Evolutionary conservation across 2,113 vertebrate species (phyloP), one percentile per base, ranked within the genome.

Genomic region (Apteryx mantelli): DNA sequence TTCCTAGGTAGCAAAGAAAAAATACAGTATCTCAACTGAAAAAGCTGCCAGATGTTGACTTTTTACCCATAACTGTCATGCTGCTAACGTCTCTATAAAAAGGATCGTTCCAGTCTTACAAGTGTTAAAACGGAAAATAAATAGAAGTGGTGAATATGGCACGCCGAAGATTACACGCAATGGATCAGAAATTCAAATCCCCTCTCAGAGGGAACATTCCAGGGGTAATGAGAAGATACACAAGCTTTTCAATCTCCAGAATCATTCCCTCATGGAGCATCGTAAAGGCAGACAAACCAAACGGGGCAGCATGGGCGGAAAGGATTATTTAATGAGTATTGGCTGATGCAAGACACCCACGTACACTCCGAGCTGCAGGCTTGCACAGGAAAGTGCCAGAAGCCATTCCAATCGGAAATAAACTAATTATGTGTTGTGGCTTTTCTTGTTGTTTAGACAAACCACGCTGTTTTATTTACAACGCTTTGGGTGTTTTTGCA

Each of bases 251-350:
- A 87, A 90, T 95, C 88, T 95, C 92, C 70, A 34, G 22, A 63
- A 94, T 94, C 97, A 86, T 88, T 93, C 97, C 89, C 95, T 36
- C 87, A 2, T 53, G 95, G 58, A 77, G 36, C 80, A 55, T 86
- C 7, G n/a, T 15, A 2, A 13, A 86, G 93, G 85, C 82, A 93
- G 87, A 86, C 34, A 20, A 85, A 91, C 22, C 86, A 5, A 95
- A 38, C 0, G 1, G 84, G 94, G 79, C 63, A 82, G 95, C 68
- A 65, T 42, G 89, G 91, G 82, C 2, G 22, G 94, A 26, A 77
- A 95, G 92, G 89, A 38, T 93, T 97, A 95, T 95, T 97, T 97
- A 96, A 95, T 89, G 96, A 93, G 95, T 70, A 86, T 78, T 8
- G 61, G 77, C 94, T 97, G 92, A 38, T 78, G 77, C 1, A 2